phyloP scores from a whole-genome alignment of 2,888 invertebrate species.

The Odontocolon sp. region DNA sequence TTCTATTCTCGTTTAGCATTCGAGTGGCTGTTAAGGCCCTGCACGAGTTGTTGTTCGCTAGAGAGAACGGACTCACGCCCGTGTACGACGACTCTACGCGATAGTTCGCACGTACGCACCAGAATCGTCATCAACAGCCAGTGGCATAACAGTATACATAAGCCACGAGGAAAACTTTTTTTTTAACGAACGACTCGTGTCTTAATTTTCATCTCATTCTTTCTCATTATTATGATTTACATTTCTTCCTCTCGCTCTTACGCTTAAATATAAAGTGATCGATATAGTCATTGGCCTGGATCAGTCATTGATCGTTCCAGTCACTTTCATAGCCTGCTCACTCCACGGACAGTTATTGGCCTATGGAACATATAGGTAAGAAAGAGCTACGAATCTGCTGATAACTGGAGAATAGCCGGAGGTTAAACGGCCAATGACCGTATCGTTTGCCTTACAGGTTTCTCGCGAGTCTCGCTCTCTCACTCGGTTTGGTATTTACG shows the following conservation, averaged over 20 bases:
- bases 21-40: neutral
- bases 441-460: too few species aligned
- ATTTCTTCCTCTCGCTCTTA: too few species aligned
- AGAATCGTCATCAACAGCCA: slow-evolving; percentile 4
- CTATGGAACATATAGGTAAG: too few species aligned
- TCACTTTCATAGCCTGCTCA: too few species aligned
- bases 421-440: too few species aligned
- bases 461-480: slow-evolving; percentile 11
- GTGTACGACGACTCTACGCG: slow-evolving; percentile 21
- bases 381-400: too few species aligned
- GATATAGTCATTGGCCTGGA: too few species aligned
- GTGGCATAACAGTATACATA: neutral
- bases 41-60: slow-evolving; percentile 16
- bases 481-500: slow-evolving; percentile 49
- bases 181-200: neutral
- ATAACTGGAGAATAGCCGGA: too few species aligned
- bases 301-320: too few species aligned
- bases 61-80: neutral
- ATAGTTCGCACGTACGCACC: slow-evolving; percentile 45
- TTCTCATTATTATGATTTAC: neutral
- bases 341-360: too few species aligned
- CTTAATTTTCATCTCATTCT: neutral
- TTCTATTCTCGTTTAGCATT: neutral
- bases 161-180: slow-evolving; percentile 21
- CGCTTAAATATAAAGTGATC: too few species aligned